phyloP scores from a whole-genome alignment of 2,113 vertebrate genomes.

The Pachyramphus minor region DNA sequence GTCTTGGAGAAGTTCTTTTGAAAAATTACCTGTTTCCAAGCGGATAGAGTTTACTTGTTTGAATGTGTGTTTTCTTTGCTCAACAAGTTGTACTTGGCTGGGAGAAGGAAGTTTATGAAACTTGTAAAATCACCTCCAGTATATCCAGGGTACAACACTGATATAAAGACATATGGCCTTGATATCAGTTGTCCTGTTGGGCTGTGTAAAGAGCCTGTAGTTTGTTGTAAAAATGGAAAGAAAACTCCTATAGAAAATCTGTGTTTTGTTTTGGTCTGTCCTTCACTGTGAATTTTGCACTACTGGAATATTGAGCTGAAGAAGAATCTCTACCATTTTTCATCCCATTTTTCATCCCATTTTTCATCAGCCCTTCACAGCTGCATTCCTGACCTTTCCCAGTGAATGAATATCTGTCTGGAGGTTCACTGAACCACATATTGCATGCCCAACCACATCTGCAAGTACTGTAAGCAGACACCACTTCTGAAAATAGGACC shows the following conservation, averaged over 20 bases:
- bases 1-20: background rate
- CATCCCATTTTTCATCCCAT: background rate
- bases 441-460: background rate
- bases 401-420: background rate
- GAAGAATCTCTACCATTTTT: background rate
- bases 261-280: background rate
- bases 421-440: background rate
- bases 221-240: background rate
- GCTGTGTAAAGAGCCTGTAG: background rate
- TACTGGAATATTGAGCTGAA: background rate
- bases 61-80: background rate
- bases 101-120: background rate
- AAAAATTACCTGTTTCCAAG: background rate
- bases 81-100: background rate
- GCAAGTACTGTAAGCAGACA: constrained; percentile 26
- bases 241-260: background rate
- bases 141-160: background rate
- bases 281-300: background rate
- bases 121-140: background rate
- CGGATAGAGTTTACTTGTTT: background rate
- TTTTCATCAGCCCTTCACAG: background rate
- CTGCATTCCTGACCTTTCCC: background rate
- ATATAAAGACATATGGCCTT: background rate
- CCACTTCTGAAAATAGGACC: background rate
- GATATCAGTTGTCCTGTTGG: background rate